Evolutionary conservation across 2,113 vertebrate genomes (phyloP).

Genomic region (Psammodynastes pulverulentus): DNA sequence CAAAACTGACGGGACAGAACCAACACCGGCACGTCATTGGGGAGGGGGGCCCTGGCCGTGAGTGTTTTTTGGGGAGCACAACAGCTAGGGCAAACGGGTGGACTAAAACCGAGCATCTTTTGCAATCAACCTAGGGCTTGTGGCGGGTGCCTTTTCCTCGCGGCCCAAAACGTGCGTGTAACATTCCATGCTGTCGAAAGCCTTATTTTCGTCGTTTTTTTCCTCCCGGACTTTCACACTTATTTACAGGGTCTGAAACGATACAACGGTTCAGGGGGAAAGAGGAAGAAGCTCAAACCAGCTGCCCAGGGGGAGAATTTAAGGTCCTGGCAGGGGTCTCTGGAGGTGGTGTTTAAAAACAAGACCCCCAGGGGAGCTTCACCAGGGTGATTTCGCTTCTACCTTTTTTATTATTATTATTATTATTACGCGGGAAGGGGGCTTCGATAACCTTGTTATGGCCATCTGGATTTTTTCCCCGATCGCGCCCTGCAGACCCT

Average conservation of each 20-base stretch:
- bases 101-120: conserved; percentile 57
- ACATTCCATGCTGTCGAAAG: conserved; percentile 66
- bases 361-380: background rate
- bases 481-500: rapidly evolving
- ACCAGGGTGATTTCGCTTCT: background rate
- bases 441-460: background rate
- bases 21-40: conserved; percentile 61
- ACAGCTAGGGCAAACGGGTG: conserved; percentile 70
- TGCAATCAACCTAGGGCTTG: conserved; percentile 64
- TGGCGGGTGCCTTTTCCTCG: background rate
- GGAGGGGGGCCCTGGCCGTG: conserved; percentile 38
- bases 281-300: conserved; percentile 32
- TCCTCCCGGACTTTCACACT: conserved; percentile 1
- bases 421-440: background rate
- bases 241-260: conserved; percentile 1
- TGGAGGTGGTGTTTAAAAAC: background rate
- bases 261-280: background rate
- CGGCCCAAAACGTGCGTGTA: conserved; percentile 56
- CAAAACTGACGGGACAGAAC: conserved; percentile 71
- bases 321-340: background rate
- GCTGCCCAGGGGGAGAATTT: conserved; percentile 11
- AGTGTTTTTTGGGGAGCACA: conserved; percentile 59
- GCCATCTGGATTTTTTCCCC: background rate
- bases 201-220: conserved; percentile 38
- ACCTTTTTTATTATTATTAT: background rate